Evolutionary conservation across 2,888 invertebrate genomes (phyloP), one percentile per base, ranked within the genome.

Genomic region (Parnassius orleans): DNA sequence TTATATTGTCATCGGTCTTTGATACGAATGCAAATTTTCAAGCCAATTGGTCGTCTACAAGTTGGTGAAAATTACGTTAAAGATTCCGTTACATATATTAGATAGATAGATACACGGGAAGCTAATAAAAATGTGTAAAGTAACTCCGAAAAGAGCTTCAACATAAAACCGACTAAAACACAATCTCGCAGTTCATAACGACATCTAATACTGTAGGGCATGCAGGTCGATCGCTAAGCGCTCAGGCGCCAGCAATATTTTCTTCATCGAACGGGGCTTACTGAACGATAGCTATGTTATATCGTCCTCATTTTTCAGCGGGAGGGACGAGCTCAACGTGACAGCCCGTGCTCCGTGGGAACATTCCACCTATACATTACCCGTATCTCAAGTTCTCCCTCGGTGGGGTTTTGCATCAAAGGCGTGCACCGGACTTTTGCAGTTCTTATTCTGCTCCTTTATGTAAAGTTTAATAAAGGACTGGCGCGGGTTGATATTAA

Each of bases 161-260:
- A 61, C 46, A 51, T 61, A 56, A 46, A 24, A 51, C 51, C 55
- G 43, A 44, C 15, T 50, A 33, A 61, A 50, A 60, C 61, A 47
- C 61, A 52, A 51, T 57, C 46, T 24, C 12, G 7, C 12, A 24
- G 44, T 56, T 41, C 56, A 44, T 61, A 61, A 56, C 12, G 54
- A 10, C 44, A 19, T 7, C 61, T 64, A 65, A 65, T 64, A 62
- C 65, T 66, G 54, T 33, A 15, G 15, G 53, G 15, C 59, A 47
- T 59, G 53, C 42, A 33, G 50, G 24, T 43, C 54, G 44, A 43
- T 50, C 24, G 53, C 65, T 66, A 62, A 66, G 60, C 61, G 44
- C 64, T 77, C 85, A 83, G 79, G 82, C 78, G 71, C 77, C 71
- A 67, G 77, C 86, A 79, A 87, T 89, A 88, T 87, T 86, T 89